These are phyloP conservation scores for Epizoanthus stellaris DNA, from an alignment of 92 coral and sea anemone species.

Conservation along the genomic window DNA sequence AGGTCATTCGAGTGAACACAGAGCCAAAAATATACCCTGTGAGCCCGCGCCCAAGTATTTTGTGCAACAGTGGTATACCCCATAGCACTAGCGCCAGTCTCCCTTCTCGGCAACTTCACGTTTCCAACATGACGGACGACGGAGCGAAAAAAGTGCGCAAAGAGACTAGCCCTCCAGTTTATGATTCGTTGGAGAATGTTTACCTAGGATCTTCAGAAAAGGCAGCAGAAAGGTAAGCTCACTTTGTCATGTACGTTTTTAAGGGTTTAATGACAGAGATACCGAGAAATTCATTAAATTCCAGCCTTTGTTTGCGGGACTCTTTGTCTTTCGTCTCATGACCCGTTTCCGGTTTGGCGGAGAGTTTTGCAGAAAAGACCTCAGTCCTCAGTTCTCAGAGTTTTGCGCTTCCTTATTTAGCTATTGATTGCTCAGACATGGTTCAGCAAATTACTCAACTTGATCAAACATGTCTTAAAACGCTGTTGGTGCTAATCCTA, in stretches of 20 bases:
- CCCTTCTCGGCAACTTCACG: neutral
- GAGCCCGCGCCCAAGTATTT: constrained; percentile 9
- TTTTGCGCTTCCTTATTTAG: neutral
- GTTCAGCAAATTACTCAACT: neutral
- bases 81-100: constrained; percentile 23
- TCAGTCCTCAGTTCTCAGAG: too few species aligned
- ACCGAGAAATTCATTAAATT: neutral
- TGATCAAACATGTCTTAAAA: too few species aligned
- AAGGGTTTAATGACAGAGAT: neutral
- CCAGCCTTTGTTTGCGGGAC: neutral
- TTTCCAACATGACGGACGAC: constrained; percentile 68
- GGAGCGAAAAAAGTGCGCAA: constrained; percentile 57
- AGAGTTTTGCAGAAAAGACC: neutral
- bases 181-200: constrained; percentile 68
- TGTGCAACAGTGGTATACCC: neutral
- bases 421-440: neutral
- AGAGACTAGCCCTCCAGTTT: constrained; percentile 71
- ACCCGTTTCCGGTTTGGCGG: constrained; percentile 24
- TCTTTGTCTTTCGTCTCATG: neutral
- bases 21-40: neutral
- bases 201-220: constrained; percentile 68
- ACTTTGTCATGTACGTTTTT: neutral
- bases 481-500: too few species aligned
- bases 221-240: constrained; percentile 61
- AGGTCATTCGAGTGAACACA: too few species aligned